Conservation (phyloP, 2,888 invertebrate genomes). For the Drosophila nr. fundita region DNA sequence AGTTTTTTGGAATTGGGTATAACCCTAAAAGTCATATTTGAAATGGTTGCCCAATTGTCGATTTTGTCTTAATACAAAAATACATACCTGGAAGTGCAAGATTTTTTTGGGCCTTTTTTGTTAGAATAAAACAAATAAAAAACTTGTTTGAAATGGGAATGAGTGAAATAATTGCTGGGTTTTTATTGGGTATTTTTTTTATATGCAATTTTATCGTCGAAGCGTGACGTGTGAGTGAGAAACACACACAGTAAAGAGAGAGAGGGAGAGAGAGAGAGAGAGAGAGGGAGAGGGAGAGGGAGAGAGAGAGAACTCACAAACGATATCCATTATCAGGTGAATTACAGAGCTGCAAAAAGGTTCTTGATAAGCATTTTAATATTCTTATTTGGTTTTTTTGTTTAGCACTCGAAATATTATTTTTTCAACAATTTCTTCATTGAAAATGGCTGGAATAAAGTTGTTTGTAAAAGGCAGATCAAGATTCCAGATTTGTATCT, state of each 20-base stretch:
- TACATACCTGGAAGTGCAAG: neutral
- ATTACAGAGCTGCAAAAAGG: neutral
- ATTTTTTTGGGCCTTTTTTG: too few species aligned
- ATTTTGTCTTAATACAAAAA: neutral
- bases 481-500: neutral
- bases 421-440: neutral
- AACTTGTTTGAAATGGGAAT: neutral
- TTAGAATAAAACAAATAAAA: neutral
- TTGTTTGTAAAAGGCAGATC: too few species aligned
- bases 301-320: neutral
- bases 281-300: neutral
- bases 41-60: neutral
- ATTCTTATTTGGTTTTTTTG: too few species aligned
- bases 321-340: neutral
- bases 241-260: neutral
- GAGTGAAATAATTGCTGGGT: neutral
- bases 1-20: neutral
- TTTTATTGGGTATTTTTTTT: conserved; percentile 1
- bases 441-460: neutral
- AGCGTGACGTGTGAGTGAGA: conserved; percentile 52
- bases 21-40: neutral
- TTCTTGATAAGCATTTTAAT: neutral
- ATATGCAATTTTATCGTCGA: conserved; percentile 46
- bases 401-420: too few species aligned
- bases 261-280: neutral